phyloP scores from a whole-genome alignment of 37 sponge, comb jelly and placozoan genomes.

The Bolinopsis microptera region DNA sequence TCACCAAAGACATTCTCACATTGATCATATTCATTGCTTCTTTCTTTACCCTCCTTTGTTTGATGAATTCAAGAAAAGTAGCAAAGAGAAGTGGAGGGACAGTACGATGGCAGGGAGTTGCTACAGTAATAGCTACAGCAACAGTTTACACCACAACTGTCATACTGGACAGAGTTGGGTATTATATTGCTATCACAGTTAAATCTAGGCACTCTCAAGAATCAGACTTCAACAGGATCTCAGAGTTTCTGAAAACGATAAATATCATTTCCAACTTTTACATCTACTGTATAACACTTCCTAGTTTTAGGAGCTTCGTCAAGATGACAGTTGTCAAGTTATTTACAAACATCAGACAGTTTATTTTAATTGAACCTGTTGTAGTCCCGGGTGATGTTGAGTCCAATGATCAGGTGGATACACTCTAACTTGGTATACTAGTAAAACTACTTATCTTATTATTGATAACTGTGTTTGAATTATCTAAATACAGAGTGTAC shows the following conservation, averaged over 20 bases:
- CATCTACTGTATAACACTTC: conserved; percentile 12
- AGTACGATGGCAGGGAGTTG: conserved; percentile 16
- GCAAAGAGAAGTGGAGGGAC: neutral
- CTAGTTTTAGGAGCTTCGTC: neutral
- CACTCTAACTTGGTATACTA: too few relatives aligned
- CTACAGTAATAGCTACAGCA: neutral
- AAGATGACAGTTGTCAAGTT: neutral
- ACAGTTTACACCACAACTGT: neutral
- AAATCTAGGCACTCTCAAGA: too few relatives aligned
- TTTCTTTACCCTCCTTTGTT: neutral
- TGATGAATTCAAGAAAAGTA: neutral
- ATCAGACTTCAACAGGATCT: neutral
- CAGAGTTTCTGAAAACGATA: neutral
- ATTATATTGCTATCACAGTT: neutral
- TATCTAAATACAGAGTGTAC: too few relatives aligned
- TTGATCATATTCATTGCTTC: neutral
- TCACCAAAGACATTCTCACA: neutral
- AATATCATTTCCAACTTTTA: conserved; percentile 16
- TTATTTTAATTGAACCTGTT: too few relatives aligned
- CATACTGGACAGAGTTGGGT: neutral
- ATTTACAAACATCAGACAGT: too few relatives aligned
- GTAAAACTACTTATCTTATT: too few relatives aligned
- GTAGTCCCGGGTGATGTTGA: too few relatives aligned
- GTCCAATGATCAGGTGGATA: too few relatives aligned
- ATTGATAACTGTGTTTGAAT: too few relatives aligned